Percentiles rank a stretch among this genome's conserved stretches.
phyloP scores from a whole-genome alignment of 2,888 invertebrate genomes.

The Anthophora plumipes region DNA sequence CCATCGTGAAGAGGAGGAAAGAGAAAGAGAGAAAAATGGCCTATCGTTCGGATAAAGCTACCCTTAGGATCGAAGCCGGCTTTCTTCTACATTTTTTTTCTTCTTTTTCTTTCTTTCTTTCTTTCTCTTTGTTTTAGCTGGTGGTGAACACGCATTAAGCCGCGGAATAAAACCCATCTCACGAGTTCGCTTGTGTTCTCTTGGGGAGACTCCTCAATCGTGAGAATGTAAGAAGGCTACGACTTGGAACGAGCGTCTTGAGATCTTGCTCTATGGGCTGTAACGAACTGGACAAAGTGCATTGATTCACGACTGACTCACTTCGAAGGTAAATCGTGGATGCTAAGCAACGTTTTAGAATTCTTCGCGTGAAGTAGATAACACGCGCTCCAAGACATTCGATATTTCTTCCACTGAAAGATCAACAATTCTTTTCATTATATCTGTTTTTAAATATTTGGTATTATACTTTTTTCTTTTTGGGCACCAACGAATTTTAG shows the following conservation, averaged over 20 bases:
- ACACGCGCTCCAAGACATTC: neutral
- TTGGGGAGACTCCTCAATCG: neutral
- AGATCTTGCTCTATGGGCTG: slow-evolving; percentile 34
- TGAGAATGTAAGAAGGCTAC: slow-evolving; percentile 11
- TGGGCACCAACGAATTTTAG: no score
- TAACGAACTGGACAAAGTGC: slow-evolving; percentile 56
- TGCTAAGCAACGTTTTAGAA: neutral
- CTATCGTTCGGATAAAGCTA: slow-evolving; percentile 56
- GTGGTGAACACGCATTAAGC: slow-evolving; percentile 68
- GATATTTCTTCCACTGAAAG: neutral
- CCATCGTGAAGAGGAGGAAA: slow-evolving; percentile 27
- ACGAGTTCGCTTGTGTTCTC: slow-evolving; percentile 37
- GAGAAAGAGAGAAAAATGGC: slow-evolving; percentile 40
- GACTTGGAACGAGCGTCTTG: slow-evolving; percentile 21
- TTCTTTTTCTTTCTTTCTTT: slow-evolving; percentile 52
- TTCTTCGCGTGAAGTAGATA: neutral
- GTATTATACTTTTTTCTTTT: neutral
- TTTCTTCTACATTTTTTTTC: no score
- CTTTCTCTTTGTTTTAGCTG: slow-evolving; percentile 50
- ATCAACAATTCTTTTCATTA: neutral
- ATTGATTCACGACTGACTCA: slow-evolving; percentile 32
- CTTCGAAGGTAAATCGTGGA: neutral
- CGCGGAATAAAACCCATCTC: slow-evolving; percentile 72
- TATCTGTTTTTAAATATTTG: neutral
- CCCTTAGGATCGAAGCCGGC: slow-evolving; percentile 57